phyloP scores from a whole-genome alignment of 2,113 vertebrate genomes.

The Lepus timidus region DNA sequence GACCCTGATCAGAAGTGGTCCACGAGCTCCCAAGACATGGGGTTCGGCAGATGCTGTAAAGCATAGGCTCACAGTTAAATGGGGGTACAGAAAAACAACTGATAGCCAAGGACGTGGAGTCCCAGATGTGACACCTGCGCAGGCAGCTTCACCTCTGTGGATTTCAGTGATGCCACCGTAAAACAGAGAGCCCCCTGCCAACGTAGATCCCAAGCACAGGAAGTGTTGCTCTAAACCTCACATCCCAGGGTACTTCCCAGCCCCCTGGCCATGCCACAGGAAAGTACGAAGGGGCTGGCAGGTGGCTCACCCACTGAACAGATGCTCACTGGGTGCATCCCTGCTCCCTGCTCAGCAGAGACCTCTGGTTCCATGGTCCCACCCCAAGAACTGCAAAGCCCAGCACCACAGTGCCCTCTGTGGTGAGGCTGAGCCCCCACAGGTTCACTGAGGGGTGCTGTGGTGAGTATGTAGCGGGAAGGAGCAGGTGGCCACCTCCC shows the following conservation, averaged over 20 bases:
- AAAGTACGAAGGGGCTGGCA: background rate
- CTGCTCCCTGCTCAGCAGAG: background rate
- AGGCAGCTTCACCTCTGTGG: background rate
- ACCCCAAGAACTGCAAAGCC: background rate
- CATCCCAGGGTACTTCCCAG: background rate
- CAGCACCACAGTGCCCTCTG: no score
- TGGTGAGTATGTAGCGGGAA: rapidly evolving
- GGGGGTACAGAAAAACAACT: background rate
- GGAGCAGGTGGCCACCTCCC: background rate
- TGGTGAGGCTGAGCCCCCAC: background rate
- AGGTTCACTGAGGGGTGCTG: background rate
- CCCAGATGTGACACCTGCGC: background rate
- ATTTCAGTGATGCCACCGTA: background rate
- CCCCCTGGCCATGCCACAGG: background rate
- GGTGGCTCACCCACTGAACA: background rate
- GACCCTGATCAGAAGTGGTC: slow-evolving; percentile 27
- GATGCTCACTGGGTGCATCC: background rate
- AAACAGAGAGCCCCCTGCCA: background rate
- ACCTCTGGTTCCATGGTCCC: background rate
- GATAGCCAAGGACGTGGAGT: background rate
- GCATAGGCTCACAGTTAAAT: background rate
- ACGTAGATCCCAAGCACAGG: background rate
- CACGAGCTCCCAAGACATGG: background rate
- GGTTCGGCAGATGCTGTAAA: background rate
- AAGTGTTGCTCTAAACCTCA: background rate